Base-by-base conservation (phyloP, 64 coral and sea anemone species). In the Acropora tenuis region DNA sequence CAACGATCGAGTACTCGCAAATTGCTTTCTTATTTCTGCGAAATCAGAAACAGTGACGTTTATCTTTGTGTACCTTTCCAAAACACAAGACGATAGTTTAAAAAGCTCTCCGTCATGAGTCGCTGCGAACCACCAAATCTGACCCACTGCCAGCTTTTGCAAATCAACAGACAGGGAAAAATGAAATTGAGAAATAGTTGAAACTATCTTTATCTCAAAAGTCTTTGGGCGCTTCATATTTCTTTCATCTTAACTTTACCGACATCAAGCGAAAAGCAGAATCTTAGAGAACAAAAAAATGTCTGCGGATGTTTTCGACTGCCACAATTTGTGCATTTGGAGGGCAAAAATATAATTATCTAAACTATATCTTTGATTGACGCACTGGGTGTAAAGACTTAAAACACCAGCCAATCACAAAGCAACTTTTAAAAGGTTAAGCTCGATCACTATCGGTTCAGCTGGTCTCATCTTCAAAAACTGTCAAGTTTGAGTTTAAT, bases 171-270 rank as follows among this genome's bases (percentile, higher is more conserved):
- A 71, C 67, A 71, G 67, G 0, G 67, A 71, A 71, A 71, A 0
- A 71, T 71, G 8, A 71, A 71, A 71, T 71, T 71, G 67, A 71
- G 67, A 71, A 71, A 71, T 30, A 71, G 67, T 71, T 71, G 67
- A 71, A 71, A 71, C 67, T 71, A 71, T 71, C 67, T 71, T 71
- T 71, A 71, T 71, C 67, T 71, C 13, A 71, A 71, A 71, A 15
- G 6, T 15, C 13, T 69, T 71, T 0, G 67, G 18, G 19, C 11
- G 67, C 67, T 71, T 71, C 67, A 71, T 16, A 16, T 71, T 71
- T 71, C 67, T 71, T 71, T 16, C 67, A 71, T 71, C 67, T 71
- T 71, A 71, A 71, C 67, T 71, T 71, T 71, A 71, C 67, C 67
- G 67, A 71, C 67, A 15, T 71, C 67, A 71, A 71, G 13, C 67